Evolutionary conservation across 2,888 invertebrate genomes (phyloP), one percentile per base, ranked within the genome.

Genomic region (Agrochola circellaris): DNA sequence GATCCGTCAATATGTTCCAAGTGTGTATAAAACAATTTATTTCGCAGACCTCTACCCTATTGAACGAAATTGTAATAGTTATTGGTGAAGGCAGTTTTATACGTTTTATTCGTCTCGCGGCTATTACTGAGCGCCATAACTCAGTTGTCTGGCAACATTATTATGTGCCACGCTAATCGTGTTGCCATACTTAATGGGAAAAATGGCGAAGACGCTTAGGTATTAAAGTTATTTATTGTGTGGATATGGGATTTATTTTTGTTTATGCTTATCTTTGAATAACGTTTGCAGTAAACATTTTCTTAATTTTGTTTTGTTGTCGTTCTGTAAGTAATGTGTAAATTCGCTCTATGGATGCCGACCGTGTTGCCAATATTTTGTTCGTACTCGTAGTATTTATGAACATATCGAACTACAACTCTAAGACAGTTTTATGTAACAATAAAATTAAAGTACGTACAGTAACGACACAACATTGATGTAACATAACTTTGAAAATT

Each of bases 131-230:
- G 61, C 54, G 79, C 81, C 69, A 85, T 88, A 89, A 88, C 81
- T 86, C 81, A 87, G 91, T 92, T 92, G 92, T 90, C 90, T 91
- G 90, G 90, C 89, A 89, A 90, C 90, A 90, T 92, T 91, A 92
- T 91, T 88, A 88, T 88, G 79, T 88, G 81, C 85, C 73, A 83
- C 82, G 89, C 88, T 93, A 92, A 92, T 92, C 90, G 89, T 88
- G 92, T 92, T 90, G 90, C 89, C 88, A 90, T 88, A 88, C 83
- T 88, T 90, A 90, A 91, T 90, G 88, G 89, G 83, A 89, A 88
- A 90, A 90, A 90, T 89, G 86, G 89, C 88, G 83, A 82, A 88
- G 87, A 84, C 67, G 82, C 58, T 79, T 38, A 76, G 61, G 79
- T 85, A 85, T 86, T 84, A 86, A 81, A 81, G 77, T 77, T 70